These are phyloP conservation scores for Junonia oenone DNA, from an alignment of 2,888 invertebrate genomes.

Conservation along the genomic window DNA sequence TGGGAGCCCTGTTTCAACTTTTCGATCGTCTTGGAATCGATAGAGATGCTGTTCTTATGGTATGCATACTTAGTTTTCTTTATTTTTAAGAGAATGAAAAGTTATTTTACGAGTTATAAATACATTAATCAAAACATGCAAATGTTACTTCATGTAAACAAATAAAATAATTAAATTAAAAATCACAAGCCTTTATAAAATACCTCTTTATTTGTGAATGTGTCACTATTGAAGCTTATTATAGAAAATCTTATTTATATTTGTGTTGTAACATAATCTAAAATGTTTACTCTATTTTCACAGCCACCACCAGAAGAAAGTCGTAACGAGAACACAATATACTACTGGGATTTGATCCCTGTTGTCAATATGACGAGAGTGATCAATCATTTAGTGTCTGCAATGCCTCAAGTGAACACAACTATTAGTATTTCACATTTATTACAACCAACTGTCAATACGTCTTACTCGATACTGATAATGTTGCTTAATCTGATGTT, in stretches of 20 bases:
- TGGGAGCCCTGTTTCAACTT: conserved; percentile 52
- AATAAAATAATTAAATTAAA: too few species aligned
- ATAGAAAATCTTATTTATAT: too few species aligned
- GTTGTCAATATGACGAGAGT: conserved; percentile 60
- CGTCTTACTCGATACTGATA: conserved; percentile 49
- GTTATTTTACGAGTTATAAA: background rate
- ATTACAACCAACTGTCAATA: conserved; percentile 48
- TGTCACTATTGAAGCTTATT: too few species aligned
- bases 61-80: too few species aligned
- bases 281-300: background rate
- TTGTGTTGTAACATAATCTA: too few species aligned
- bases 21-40: conserved; percentile 59
- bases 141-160: too few species aligned
- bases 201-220: too few species aligned
- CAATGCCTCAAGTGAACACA: conserved; percentile 40
- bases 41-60: conserved; percentile 49
- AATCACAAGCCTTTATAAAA: too few species aligned
- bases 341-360: conserved; percentile 63
- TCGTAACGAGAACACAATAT: conserved; percentile 49
- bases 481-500: conserved; percentile 53
- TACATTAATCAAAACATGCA: background rate
- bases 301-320: conserved; percentile 52
- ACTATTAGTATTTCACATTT: conserved; percentile 47
- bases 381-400: conserved; percentile 48
- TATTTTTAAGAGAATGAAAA: background rate